Percentiles rank a stretch among this genome's conserved stretches.
Conservation (phyloP, 2,888 invertebrate genomes). For the Trachelus iudaicus region DNA sequence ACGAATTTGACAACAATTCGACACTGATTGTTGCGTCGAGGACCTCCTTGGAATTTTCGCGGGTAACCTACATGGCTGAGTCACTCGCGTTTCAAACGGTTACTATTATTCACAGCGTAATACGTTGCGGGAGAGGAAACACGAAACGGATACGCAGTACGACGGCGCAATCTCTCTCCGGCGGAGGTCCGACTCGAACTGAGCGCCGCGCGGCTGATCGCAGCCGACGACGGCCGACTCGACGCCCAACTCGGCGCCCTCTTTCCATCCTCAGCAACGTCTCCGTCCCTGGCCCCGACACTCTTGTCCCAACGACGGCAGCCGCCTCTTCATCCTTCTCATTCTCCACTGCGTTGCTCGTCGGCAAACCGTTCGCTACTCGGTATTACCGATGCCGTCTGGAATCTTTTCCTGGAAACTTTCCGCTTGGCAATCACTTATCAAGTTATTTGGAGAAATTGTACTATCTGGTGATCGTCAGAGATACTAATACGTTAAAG, state of each 20-base stretch:
- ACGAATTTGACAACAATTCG: neutral
- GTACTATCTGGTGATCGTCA: neutral
- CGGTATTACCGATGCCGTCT: neutral
- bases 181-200: constrained; percentile 59
- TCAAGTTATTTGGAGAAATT: neutral
- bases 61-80: neutral
- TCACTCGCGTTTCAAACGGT: neutral
- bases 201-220: constrained; percentile 54
- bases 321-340: neutral
- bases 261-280: constrained; percentile 5
- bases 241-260: constrained; percentile 15
- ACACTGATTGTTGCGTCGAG: neutral
- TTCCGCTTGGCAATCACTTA: neutral
- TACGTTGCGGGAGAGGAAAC: constrained; percentile 20
- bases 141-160: constrained; percentile 28
- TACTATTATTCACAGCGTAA: neutral
- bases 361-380: neutral
- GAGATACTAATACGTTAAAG: neutral
- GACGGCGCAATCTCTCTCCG: constrained; percentile 44
- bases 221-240: constrained; percentile 42
- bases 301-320: neutral
- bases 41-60: neutral
- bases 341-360: neutral
- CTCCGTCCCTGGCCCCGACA: neutral
- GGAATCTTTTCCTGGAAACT: constrained; percentile 5